Conservation (phyloP, 2,113 vertebrate genomes). For the Scomber colias region DNA sequence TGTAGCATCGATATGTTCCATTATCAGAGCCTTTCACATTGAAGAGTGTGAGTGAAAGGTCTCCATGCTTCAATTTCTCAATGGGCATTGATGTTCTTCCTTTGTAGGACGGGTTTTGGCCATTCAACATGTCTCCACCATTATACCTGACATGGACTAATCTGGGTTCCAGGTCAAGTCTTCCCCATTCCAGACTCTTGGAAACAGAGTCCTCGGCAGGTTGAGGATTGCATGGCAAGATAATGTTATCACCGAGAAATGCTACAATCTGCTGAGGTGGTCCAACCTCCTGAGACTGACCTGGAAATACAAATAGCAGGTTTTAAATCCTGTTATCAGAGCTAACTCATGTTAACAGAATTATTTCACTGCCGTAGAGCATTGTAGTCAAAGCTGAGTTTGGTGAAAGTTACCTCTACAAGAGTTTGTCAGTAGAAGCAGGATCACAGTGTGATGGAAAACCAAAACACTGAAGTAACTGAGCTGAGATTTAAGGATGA, state of each 20-base stretch:
- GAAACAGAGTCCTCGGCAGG: background rate
- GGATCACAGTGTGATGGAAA: background rate
- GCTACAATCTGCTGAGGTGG: background rate
- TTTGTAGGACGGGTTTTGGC: background rate
- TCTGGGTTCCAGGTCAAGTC: background rate
- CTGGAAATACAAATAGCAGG: background rate
- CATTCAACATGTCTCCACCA: background rate
- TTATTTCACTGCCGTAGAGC: no score
- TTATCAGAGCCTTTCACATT: constrained; percentile 13
- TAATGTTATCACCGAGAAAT: background rate
- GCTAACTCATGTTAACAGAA: background rate
- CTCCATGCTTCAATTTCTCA: background rate
- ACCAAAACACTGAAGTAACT: background rate
- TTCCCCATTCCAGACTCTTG: constrained; percentile 3
- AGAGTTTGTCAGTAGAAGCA: background rate
- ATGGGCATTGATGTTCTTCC: background rate
- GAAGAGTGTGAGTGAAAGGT: constrained; percentile 33
- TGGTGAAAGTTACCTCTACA: background rate
- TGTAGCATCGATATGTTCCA: background rate
- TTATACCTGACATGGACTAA: constrained; percentile 21
- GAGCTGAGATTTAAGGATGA: no score
- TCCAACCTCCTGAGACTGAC: background rate
- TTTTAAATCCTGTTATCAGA: background rate
- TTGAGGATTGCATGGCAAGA: constrained; percentile 6
- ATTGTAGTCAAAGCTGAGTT: no score